Evolutionary conservation across 2,888 invertebrate genomes (phyloP), one percentile per base, ranked within the genome.

Genomic region (Ommatoiulus sabulosus): DNA sequence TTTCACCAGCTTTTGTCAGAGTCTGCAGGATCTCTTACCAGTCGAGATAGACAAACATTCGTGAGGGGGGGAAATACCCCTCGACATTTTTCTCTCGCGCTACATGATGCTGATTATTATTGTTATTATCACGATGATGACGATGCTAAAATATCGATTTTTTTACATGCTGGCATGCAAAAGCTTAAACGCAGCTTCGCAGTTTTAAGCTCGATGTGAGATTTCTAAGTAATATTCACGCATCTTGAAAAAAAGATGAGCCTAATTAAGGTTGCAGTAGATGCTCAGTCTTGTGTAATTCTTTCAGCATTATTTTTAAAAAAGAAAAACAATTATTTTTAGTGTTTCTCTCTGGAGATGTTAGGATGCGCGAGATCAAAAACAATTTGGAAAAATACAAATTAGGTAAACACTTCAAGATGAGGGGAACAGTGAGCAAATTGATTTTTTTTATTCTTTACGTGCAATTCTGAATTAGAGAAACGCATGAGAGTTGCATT

Each of bases 31-130:
- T 20, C 63, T 63, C 20, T 35, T 35, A 57, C 57, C 0, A 15
- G 57, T 57, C 15, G 3, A 57, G 63, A 63, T 20, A 20, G 20
- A 48, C 8, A 63, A 63, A 63, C 63, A 15, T n/a, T 63, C 6
- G 1, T n/a, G 63, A 20, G 63, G 20, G 15, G 20, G 15, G 20
- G 20, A n/a, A 63, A 63, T 63, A 63, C 20, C 63, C 35, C 63
- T 63, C 20, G 20, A 20, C 63, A 63, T 63, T 63, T 20, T 63
- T 63, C 63, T 2, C n/a, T n/a, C 20, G n/a, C 57, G 57, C 63
- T 63, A 63, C 63, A 20, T 63, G 63, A 63, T 63, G 63, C 63
- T 63, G 63, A 63, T 63, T 10, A 63, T 63, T 63, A 63, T 63
- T 10, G 20, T 63, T 10, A 63, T 63, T 10, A 63, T 63, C 20